Base-by-base conservation (phyloP, 1,140 invertebrate species). In the Popillia japonica region DNA sequence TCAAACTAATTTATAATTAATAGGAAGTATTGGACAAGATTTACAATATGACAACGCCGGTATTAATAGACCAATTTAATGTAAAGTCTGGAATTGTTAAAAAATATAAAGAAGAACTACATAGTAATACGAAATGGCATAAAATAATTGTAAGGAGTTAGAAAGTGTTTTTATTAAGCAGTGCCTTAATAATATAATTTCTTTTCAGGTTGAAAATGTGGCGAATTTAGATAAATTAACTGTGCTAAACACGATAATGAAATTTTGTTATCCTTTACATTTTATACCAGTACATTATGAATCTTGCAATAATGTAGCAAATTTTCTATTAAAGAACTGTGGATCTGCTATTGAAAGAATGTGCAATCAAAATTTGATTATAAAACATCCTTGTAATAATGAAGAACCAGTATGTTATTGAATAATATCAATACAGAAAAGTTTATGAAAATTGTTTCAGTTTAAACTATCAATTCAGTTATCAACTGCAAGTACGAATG, bases 261-360 rank as follows among this genome's bases (percentile, higher is more conserved):
- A 85, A 40, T 81, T 87, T 10, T 84, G 89, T 0, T 84, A 88
- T 75, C 89, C 90, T 8, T 82, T 86, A 3, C 88, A 90, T 75
- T 81, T 90, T 3, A 88, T 90, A 55, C 90, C 90, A 11, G 87
- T 90, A 0, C 84, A 81, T 17, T 90, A 88, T 83, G 84, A 87
- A 41, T 78, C 82, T 10, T 80, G 82, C 3, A 86, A 86, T 0
- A 81, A 84, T 4, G 85, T 86, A 61, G 83, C 86, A 0, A 87
- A 81, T 55, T 90, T 90, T 78, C 78, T 90, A 40, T 87, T 87
- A 3, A 84, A 88, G 75, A 90, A 89, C 79, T 90, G 89, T 80
- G 87, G 87, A 6, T 78, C 85, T 3, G 89, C 89, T 0, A 80
- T 90, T 4, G 86, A 88, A 42, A 87, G 87, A 82, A 79, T 90